A percentile compares a stretch with the other conserved stretches of the same genome.
Evolutionary conservation across 2,797 vertebrate species (phyloP).

Genomic region (Xenops minutus): DNA sequence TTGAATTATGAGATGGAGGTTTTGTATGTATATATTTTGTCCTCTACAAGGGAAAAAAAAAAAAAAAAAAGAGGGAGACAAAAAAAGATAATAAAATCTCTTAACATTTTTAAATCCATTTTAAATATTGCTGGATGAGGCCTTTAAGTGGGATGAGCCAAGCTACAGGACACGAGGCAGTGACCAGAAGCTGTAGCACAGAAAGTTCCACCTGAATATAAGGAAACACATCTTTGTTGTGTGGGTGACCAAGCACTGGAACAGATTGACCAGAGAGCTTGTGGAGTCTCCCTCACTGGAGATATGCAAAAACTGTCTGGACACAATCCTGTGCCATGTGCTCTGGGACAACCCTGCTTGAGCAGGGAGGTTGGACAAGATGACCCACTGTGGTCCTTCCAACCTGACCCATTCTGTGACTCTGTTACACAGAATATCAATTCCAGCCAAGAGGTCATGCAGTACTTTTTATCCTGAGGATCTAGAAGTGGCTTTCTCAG

Average conservation of each 20-base stretch:
- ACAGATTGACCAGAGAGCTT: background rate
- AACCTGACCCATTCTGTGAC: background rate
- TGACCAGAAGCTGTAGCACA: background rate
- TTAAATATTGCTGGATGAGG: background rate
- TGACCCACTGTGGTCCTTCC: background rate
- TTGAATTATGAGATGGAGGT: background rate
- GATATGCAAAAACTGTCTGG: background rate
- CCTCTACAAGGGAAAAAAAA: no score
- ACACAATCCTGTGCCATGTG: background rate
- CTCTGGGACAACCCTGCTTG: background rate
- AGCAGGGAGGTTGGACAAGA: background rate
- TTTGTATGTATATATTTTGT: background rate
- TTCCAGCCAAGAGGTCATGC: background rate
- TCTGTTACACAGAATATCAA: background rate
- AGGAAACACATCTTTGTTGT: background rate
- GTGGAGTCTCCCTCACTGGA: background rate
- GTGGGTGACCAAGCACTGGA: rapidly evolving
- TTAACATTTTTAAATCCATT: background rate
- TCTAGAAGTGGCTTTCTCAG: background rate
- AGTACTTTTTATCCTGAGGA: background rate
- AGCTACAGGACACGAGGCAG: background rate
- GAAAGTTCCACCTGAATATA: background rate
- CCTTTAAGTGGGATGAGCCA: background rate
- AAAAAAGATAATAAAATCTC: background rate
- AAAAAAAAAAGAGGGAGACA: background rate